Evolutionary conservation across 92 coral and sea anemone species (phyloP).

Genomic region (Epizoanthus stellaris): DNA sequence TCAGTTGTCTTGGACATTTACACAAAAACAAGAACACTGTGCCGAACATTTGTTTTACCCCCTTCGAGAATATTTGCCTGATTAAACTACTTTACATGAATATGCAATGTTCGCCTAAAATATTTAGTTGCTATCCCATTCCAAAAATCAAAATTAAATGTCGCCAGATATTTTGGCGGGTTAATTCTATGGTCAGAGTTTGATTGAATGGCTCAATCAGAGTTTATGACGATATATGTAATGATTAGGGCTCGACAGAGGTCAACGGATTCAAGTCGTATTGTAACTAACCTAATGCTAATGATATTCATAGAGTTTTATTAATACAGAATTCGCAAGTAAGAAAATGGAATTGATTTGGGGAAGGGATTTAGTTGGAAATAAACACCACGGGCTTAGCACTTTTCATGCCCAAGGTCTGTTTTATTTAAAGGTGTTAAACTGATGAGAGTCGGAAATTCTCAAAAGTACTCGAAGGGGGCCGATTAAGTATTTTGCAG

Average conservation of each 20-base stretch:
- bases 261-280: constrained; percentile 3
- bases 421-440: constrained; percentile 42
- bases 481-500: constrained; percentile 5
- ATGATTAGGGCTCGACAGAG: neutral
- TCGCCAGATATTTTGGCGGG: neutral
- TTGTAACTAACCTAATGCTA: neutral
- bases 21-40: constrained; percentile 10
- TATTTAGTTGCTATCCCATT: neutral
- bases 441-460: constrained; percentile 41
- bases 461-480: constrained; percentile 32
- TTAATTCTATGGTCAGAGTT: neutral
- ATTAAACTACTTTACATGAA: constrained; percentile 22
- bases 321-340: constrained; percentile 10
- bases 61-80: constrained; percentile 25
- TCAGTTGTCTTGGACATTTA: constrained; percentile 35
- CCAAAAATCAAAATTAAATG: constrained; percentile 1
- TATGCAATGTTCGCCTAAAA: neutral
- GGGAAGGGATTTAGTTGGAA: constrained; percentile 17
- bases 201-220: constrained; percentile 18
- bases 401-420: constrained; percentile 15
- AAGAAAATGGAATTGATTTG: constrained; percentile 26
- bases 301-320: neutral
- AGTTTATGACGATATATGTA: constrained; percentile 3
- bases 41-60: constrained; percentile 45
- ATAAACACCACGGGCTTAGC: constrained; percentile 24